phyloP scores from a whole-genome alignment of 2,797 vertebrate species.

The Characodon lateralis region DNA sequence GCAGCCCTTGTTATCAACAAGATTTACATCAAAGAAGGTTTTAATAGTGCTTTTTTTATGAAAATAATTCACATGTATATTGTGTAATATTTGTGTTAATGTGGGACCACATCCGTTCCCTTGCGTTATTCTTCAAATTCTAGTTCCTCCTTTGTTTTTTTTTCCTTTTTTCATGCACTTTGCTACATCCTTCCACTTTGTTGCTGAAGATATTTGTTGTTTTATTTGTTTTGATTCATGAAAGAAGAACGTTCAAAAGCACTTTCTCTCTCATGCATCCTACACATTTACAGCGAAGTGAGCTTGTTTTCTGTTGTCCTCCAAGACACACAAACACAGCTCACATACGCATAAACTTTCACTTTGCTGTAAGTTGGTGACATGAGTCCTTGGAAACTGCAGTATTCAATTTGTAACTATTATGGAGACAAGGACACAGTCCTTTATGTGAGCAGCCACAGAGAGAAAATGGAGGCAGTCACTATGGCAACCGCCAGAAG shows the following conservation, averaged over 20 bases:
- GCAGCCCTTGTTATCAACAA: too few relatives aligned
- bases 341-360: constrained; percentile 47
- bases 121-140: background rate
- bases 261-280: constrained; percentile 32
- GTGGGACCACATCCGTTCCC: background rate
- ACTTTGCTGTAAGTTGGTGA: constrained; percentile 77
- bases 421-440: constrained; percentile 80
- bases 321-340: constrained; percentile 30
- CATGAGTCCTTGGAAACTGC: constrained; percentile 80
- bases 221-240: constrained; percentile 1
- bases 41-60: background rate
- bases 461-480: constrained; percentile 82
- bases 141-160: background rate
- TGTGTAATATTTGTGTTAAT: background rate
- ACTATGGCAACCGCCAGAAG: constrained; percentile 79
- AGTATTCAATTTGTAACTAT: constrained; percentile 85
- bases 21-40: background rate
- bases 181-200: background rate
- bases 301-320: constrained; percentile 42
- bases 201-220: background rate
- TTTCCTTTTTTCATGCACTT: background rate
- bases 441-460: constrained; percentile 80
- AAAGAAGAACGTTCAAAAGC: constrained; percentile 1
- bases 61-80: background rate
- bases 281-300: constrained; percentile 40